These are phyloP conservation scores for Linnaemya tessellans DNA, from an alignment of 2,888 invertebrate genomes.

Conservation along the genomic window DNA sequence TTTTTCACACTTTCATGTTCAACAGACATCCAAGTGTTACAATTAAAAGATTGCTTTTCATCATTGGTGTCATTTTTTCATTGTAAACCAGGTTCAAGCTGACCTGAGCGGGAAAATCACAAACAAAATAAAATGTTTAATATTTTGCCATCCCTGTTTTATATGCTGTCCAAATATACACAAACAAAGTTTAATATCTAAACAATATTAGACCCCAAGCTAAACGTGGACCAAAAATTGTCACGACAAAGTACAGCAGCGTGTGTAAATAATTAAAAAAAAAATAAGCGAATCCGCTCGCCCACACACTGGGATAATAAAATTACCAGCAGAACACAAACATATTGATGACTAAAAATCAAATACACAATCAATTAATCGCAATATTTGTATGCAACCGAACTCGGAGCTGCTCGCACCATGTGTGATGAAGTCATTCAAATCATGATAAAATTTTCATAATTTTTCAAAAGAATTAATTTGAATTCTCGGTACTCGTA, in stretches of 20 bases:
- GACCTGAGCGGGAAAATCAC: too few species aligned
- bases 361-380: slow-evolving; percentile 33
- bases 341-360: slow-evolving; percentile 34
- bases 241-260: slow-evolving; percentile 75
- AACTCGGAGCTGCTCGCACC: not conserved
- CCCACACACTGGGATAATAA: slow-evolving; percentile 36
- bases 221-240: slow-evolving; percentile 77
- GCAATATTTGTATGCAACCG: not conserved
- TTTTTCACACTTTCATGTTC: too few species aligned
- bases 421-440: slow-evolving; percentile 19
- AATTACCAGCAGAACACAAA: not conserved
- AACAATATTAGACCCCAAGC: slow-evolving; percentile 76
- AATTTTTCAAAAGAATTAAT: not conserved
- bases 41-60: too few species aligned
- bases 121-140: not conserved
- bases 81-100: too few species aligned
- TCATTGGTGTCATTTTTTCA: too few species aligned
- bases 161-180: not conserved
- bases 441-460: slow-evolving; percentile 37
- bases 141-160: not conserved
- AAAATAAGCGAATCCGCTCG: slow-evolving; percentile 1
- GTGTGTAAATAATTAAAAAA: slow-evolving; percentile 9
- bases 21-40: too few species aligned
- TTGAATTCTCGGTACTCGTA: slow-evolving; percentile 28
- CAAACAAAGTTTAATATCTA: slow-evolving; percentile 33